Evolutionary conservation across 2,113 vertebrate species (phyloP).

Genomic region (Pterocles orientalis): DNA sequence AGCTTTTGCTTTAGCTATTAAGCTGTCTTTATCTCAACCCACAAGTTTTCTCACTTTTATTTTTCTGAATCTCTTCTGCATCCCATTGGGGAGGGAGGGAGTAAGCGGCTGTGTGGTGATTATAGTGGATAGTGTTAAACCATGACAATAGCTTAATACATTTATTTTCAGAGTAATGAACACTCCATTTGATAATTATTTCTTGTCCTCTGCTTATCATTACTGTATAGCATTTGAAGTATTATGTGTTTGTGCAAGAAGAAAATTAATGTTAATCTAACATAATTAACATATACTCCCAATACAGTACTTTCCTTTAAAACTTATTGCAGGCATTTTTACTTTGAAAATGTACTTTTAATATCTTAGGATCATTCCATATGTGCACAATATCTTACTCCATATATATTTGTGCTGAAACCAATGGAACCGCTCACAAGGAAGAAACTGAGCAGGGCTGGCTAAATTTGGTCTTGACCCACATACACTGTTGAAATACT

Average conservation of each 20-base stretch:
- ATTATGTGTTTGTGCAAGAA: not conserved
- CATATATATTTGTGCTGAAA: not conserved
- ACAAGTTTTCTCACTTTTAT: too few relatives aligned
- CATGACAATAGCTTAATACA: not conserved
- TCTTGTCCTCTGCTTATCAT: not conserved
- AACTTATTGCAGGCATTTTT: not conserved
- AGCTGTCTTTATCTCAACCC: too few relatives aligned
- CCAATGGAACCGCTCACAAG: not conserved
- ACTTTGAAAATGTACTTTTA: not conserved
- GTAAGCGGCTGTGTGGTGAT: too few relatives aligned
- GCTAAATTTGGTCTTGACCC: not conserved
- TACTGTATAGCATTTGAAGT: not conserved
- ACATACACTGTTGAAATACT: not conserved
- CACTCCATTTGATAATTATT: not conserved
- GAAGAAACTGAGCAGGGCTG: not conserved
- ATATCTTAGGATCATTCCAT: not conserved
- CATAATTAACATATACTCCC: not conserved
- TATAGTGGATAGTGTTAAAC: too few relatives aligned
- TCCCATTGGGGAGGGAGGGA: too few relatives aligned
- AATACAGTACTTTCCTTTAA: not conserved
- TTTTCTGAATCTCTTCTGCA: too few relatives aligned
- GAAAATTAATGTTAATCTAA: not conserved
- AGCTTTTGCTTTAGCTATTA: too few relatives aligned
- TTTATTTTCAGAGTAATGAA: not conserved
- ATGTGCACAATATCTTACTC: not conserved